A percentile compares a stretch with the other conserved stretches of the same genome.
These are phyloP conservation scores for Pangasianodon gigas DNA, from an alignment of 2,113 vertebrate species.

Conservation along the genomic window DNA sequence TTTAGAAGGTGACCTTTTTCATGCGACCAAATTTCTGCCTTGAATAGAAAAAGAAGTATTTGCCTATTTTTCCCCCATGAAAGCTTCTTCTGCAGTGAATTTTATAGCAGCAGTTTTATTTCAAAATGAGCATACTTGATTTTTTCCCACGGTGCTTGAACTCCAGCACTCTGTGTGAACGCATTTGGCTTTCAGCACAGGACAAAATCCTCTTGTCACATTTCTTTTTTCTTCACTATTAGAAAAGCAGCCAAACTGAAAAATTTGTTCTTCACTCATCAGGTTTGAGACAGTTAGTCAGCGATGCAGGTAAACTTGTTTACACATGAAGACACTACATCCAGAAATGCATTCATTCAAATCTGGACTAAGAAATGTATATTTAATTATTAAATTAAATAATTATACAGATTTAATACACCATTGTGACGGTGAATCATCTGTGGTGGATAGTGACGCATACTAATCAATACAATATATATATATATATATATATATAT, in stretches of 20 bases:
- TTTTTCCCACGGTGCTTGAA: conserved; percentile 30
- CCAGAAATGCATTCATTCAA: not conserved
- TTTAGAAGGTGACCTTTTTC: not conserved
- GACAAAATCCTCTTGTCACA: conserved; percentile 38
- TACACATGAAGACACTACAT: not conserved
- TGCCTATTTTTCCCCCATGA: not conserved
- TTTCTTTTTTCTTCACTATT: conserved; percentile 15
- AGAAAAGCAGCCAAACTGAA: conserved; percentile 30
- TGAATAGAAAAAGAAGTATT: not conserved
- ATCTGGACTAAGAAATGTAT: not conserved
- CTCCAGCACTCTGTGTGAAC: conserved; percentile 27
- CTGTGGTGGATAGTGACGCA: not conserved
- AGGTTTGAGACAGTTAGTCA: not conserved
- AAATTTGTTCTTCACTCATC: conserved; percentile 29
- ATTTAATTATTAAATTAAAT: too few species aligned
- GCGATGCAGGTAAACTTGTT: not conserved
- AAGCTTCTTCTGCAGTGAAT: not conserved
- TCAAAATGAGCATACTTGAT: not conserved
- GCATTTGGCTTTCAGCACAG: conserved; percentile 39
- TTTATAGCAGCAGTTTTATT: conserved; percentile 8
- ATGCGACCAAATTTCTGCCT: not conserved
- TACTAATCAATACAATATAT: too few species aligned
- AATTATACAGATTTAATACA: not conserved
- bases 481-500: too few species aligned
- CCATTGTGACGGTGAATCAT: not conserved